Evolutionary conservation across 2,797 vertebrate genomes (phyloP).

Genomic region (Phyllotis vaccarum): DNA sequence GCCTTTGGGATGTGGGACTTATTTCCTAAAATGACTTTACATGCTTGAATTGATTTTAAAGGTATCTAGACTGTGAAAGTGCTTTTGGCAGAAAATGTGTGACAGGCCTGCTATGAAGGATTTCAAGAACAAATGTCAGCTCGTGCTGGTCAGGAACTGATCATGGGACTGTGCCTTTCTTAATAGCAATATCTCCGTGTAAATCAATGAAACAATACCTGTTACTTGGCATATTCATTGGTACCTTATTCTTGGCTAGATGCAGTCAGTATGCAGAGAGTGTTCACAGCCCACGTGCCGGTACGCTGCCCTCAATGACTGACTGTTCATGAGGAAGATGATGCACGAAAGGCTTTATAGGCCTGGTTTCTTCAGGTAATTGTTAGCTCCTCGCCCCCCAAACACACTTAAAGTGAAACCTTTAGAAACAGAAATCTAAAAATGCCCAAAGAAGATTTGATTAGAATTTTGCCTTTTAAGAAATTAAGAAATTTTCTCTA

Average conservation of each 20-base stretch:
- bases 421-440: not conserved
- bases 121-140: slow-evolving; percentile 54
- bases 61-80: slow-evolving; percentile 51
- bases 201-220: not conserved
- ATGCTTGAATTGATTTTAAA: slow-evolving; percentile 75
- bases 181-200: not conserved
- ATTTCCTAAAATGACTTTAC: slow-evolving; percentile 66
- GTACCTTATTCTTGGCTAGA: not conserved
- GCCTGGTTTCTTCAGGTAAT: not conserved
- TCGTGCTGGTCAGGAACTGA: not conserved
- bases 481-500: not conserved
- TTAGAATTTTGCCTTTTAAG: not conserved
- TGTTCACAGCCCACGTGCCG: not conserved
- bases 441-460: not conserved
- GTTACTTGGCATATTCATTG: not conserved
- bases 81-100: slow-evolving; percentile 65
- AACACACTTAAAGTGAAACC: not conserved
- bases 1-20: slow-evolving; percentile 52
- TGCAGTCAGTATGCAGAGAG: not conserved
- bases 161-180: not conserved
- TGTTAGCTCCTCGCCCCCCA: rapidly evolving
- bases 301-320: not conserved
- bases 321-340: not conserved
- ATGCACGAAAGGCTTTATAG: not conserved
- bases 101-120: slow-evolving; percentile 48